Evolutionary conservation across 2,888 invertebrate species (phyloP), one percentile per base, ranked within the genome.

Genomic region (Drosophila formosana): DNA sequence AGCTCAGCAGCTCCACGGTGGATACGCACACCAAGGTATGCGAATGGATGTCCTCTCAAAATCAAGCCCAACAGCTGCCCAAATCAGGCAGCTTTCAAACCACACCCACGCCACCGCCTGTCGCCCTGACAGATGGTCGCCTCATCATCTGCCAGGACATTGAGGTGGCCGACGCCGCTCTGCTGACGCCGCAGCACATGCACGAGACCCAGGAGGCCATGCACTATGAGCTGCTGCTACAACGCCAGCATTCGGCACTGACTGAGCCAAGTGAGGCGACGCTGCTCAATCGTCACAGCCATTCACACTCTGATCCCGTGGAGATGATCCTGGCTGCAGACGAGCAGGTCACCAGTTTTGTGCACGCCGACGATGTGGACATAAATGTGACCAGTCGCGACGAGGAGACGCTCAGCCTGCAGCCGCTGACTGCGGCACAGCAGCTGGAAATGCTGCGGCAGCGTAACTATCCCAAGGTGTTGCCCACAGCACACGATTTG

Each of bases 21-120:
- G 97, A 97, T 91, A 96, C 97, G 0, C 96, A 97, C 89, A 96
- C 96, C 11, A 97, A 97, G 93, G 97, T 97, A 1, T 94, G 95
- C 72, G 96, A 97, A 81, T 97, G 97, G 97, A 97, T 97, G 80
- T 95, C 96, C 91, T 95, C 96, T 37, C 95, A 95, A 78, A 94
- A 95, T 89, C 95, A 95, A 83, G 95, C 64, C 25, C 41, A 47
- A 23, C 63, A 56, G 28, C 45, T 78, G 28, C 79, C 74, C 46
- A 87, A 84, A 37, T 80, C 89, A 0, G 89, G 83, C 26, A 91
- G 91, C 61, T 91, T 90, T 41, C 80, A 80, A 13, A 81, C 78
- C 6, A 94, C 94, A 68, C 94, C 95, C 0, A 95, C 87, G 3
- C 78, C 89, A 0, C 51, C 77, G 1, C 11, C 70, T 0, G 37